Base-by-base conservation (phyloP, 2,888 invertebrate species). In the Malthinus seriepunctatus region DNA sequence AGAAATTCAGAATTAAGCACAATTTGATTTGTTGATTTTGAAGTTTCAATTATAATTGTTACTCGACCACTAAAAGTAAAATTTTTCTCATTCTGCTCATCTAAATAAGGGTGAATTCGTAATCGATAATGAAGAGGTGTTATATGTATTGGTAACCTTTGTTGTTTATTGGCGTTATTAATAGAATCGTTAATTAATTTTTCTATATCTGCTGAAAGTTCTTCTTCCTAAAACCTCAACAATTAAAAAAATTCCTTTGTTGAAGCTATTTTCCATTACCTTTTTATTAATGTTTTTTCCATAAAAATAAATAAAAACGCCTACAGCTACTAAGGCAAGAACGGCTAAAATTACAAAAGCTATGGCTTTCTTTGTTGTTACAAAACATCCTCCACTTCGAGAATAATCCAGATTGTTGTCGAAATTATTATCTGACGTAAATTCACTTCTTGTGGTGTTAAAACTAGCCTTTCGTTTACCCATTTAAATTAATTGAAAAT, bases 361-460 rank as follows among this genome's bases (percentile, higher is more conserved):
- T 65, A 77, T 66, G n/a, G 85, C 82, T 68, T 84, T 86, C 56
- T 83, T 83, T 37, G 85, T 83, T 4, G 81, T 78, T 14, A 88
- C 79, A 69, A 86, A 87, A 65, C 86, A 80, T 34, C 88, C 88
- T 8, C 86, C 86, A 60, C 80, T 81, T 63, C 85, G 78, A 60
- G 81, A 81, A 71, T 84, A 86, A 46, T 83, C 81, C 42, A 85
- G 82, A 57, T 83, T 82, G 63, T 81, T 83, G 42, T 81, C 73
- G 6, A 77, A 74, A 32, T 82, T 81, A 67, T 85, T 84, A 65
- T 82, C 84, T 0, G 84, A 81, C 63, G 84, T 75, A 71, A 87
- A 87, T 73, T 87, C 85, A 63, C 84, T 82, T 60, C 86, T 80
- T 69, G 83, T 85, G 37, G 73, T 70, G 37, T 72, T 76, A 39